These are phyloP conservation scores for Azemiops feae DNA, from an alignment of 2,113 vertebrate genomes.

Conservation along the genomic window DNA sequence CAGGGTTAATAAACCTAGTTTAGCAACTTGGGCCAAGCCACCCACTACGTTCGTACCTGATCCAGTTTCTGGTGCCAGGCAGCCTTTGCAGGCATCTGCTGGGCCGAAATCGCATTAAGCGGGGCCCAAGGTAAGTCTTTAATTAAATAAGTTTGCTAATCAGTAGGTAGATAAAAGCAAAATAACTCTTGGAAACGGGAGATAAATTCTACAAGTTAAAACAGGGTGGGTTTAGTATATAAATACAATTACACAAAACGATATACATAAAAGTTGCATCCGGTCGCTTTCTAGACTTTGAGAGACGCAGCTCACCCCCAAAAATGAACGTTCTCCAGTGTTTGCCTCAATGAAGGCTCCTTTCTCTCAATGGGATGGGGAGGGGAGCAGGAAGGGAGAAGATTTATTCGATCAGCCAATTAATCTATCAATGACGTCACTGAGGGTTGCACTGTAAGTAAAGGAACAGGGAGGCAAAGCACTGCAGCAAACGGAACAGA, in stretches of 20 bases:
- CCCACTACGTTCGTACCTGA: neutral
- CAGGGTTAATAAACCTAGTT: neutral
- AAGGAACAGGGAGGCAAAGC: accelerated
- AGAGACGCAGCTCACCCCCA: neutral
- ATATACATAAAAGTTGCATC: neutral
- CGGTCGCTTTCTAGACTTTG: neutral
- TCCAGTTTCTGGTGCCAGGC: neutral
- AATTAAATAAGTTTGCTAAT: neutral
- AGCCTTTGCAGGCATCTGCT: neutral
- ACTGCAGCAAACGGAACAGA: too few relatives aligned
- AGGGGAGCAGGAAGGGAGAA: neutral
- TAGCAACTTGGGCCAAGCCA: neutral
- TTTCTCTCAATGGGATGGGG: too few relatives aligned
- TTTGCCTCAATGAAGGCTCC: neutral
- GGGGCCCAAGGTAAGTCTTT: neutral
- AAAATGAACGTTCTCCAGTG: neutral
- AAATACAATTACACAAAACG: neutral
- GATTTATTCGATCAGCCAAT: neutral
- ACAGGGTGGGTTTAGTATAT: neutral
- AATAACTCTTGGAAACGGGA: neutral
- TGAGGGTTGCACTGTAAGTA: accelerated
- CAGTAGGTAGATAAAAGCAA: neutral
- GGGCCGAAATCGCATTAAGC: neutral
- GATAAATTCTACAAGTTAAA: neutral
- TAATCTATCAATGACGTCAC: neutral